Percentiles rank a stretch among this genome's conserved stretches.
These are phyloP conservation scores for Chouioia cunea DNA, from an alignment of 2,888 invertebrate species.

Conservation along the genomic window DNA sequence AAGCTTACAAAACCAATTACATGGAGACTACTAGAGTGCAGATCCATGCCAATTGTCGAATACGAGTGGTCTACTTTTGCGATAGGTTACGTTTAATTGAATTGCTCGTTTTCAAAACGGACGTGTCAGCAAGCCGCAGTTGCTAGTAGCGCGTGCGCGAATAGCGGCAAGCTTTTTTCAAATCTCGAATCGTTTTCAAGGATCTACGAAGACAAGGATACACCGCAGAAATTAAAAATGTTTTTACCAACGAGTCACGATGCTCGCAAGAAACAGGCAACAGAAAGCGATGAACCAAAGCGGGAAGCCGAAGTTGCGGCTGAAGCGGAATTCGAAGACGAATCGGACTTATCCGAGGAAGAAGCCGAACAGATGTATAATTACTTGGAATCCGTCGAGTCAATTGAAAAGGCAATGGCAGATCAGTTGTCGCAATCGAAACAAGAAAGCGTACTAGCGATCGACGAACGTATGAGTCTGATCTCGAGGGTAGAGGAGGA, in stretches of 20 bases:
- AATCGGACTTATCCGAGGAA: constrained; percentile 10
- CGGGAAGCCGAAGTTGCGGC: background rate
- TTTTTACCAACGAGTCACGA: constrained; percentile 35
- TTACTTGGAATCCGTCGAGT: constrained; percentile 7
- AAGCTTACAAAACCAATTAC: constrained; percentile 97
- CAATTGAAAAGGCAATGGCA: background rate
- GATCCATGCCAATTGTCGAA: constrained; percentile 95
- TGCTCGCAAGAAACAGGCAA: background rate
- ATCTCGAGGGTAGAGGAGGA: constrained; percentile 22
- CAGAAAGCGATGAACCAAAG: constrained; percentile 8
- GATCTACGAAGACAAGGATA: constrained; percentile 40
- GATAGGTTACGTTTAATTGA: constrained; percentile 69
- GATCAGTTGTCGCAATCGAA: constrained; percentile 12
- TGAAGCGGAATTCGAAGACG: constrained; percentile 6
- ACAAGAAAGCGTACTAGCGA: constrained; percentile 8
- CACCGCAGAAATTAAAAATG: constrained; percentile 42
- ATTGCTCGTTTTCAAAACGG: background rate
- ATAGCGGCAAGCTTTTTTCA: too few relatives aligned
- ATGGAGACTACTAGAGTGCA: constrained; percentile 91
- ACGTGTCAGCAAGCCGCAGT: too few relatives aligned
- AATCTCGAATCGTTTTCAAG: too few relatives aligned
- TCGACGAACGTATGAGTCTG: constrained; percentile 1
- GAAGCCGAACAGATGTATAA: constrained; percentile 41
- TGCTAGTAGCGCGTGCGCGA: too few relatives aligned
- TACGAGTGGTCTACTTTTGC: constrained; percentile 88